Conservation (phyloP, 2,797 vertebrate species). For the Leucoraja ocellata region DNA sequence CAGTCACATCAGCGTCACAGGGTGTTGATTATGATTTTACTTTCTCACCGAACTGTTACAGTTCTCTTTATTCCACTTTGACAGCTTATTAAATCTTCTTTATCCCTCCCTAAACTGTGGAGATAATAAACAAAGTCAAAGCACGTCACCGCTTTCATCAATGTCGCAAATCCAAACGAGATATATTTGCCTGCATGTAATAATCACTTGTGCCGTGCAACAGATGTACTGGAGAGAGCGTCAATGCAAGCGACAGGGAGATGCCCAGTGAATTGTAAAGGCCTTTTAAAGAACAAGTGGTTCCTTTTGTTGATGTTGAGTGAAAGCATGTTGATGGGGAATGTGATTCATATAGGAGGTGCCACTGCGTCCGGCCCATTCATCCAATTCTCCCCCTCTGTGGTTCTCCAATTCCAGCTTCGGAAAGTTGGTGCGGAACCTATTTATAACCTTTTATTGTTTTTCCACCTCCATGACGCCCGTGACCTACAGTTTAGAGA, state of each 20-base stretch:
- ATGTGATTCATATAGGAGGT: not conserved
- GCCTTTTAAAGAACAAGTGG: not conserved
- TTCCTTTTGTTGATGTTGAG: not conserved
- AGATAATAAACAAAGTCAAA: not conserved
- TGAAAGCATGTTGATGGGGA: not conserved
- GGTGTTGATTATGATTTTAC: not conserved
- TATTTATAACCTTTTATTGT: not conserved
- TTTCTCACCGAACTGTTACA: not conserved
- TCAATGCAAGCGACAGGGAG: not conserved
- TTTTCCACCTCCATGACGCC: too few species aligned
- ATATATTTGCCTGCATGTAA: not conserved
- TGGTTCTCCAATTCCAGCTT: not conserved
- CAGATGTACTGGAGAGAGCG: not conserved
- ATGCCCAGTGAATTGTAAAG: not conserved
- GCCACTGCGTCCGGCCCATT: not conserved
- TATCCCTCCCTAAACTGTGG: not conserved
- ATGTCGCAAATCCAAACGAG: not conserved
- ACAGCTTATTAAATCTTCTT: not conserved
- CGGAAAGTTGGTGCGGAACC: not conserved
- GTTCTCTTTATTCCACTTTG: not conserved
- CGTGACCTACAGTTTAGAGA: too few species aligned
- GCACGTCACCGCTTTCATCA: not conserved
- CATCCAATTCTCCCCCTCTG: not conserved
- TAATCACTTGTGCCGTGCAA: not conserved
- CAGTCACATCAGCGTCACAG: not conserved